Percentiles rank a stretch among this genome's conserved stretches.
Conservation (phyloP, 2,113 vertebrate genomes). For the Turdus rufiventris region DNA sequence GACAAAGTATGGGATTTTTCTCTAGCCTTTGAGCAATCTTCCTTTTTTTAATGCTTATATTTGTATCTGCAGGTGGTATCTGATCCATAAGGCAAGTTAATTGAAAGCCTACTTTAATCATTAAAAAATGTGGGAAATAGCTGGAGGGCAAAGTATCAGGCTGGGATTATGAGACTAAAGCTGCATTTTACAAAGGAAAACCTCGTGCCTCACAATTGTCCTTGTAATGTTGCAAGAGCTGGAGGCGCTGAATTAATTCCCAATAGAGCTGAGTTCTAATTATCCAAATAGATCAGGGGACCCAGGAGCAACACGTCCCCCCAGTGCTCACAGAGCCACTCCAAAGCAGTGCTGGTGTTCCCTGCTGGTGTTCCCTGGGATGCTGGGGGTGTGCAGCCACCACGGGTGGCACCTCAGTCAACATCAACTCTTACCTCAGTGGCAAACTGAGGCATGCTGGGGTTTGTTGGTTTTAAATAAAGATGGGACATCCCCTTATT, state of each 20-base stretch:
- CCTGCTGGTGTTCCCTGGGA: neutral
- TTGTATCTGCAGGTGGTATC: constrained; percentile 21
- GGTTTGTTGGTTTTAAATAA: neutral
- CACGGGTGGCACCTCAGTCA: neutral
- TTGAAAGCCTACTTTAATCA: constrained; percentile 33
- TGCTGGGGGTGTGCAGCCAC: neutral
- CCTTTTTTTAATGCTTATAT: neutral
- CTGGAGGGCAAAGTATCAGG: constrained; percentile 28
- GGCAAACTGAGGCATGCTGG: neutral
- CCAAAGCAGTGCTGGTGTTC: neutral
- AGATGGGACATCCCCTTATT: neutral
- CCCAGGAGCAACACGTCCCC: neutral
- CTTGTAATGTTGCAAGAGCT: neutral
- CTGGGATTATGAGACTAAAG: constrained; percentile 26
- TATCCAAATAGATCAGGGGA: constrained; percentile 5
- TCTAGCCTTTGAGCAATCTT: neutral
- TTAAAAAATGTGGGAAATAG: constrained; percentile 34
- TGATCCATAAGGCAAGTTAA: constrained; percentile 6
- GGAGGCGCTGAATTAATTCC: neutral
- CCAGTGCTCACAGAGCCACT: neutral
- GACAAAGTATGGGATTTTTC: neutral
- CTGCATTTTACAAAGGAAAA: constrained; percentile 11
- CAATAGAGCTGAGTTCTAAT: constrained; percentile 12
- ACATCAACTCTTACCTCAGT: neutral
- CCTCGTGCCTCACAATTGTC: constrained; percentile 36